These are phyloP conservation scores for Myopa testacea DNA, from an alignment of 2,888 invertebrate species.

Conservation along the genomic window DNA sequence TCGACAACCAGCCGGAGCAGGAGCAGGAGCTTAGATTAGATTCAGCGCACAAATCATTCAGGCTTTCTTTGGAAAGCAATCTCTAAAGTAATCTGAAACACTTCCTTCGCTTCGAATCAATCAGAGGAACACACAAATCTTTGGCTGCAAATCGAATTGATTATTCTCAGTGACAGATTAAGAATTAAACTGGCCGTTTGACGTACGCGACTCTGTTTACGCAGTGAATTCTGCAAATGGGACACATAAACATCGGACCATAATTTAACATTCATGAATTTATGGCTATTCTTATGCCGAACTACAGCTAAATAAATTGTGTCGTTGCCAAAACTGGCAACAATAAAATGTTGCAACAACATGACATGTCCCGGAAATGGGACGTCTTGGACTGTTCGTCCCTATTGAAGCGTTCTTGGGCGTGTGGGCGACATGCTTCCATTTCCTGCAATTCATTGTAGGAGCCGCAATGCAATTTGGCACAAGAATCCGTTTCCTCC, in stretches of 20 bases:
- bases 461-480: constrained; percentile 26
- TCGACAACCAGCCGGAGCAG: too few relatives aligned
- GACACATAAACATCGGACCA: constrained; percentile 21
- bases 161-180: constrained; percentile 1
- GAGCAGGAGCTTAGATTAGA: too few relatives aligned
- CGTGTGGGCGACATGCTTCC: constrained; percentile 40
- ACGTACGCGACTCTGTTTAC: too few relatives aligned
- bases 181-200: neutral
- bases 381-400: constrained; percentile 18
- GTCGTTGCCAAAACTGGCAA: constrained; percentile 55
- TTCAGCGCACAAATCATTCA: too few relatives aligned
- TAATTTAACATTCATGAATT: constrained; percentile 26
- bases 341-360: constrained; percentile 63
- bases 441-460: constrained; percentile 31
- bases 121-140: neutral
- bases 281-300: constrained; percentile 18
- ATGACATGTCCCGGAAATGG: constrained; percentile 45
- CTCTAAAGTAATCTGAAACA: too few relatives aligned
- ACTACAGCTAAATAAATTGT: neutral
- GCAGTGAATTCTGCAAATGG: constrained; percentile 21
- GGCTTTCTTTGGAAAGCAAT: too few relatives aligned
- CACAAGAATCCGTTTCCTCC: constrained; percentile 5
- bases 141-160: constrained; percentile 3
- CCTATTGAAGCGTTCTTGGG: constrained; percentile 10
- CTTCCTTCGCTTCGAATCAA: too few relatives aligned